Percentiles rank a stretch among this genome's conserved stretches.
These are phyloP conservation scores for Agonopterix arenella DNA, from an alignment of 2,888 invertebrate species.

Conservation along the genomic window DNA sequence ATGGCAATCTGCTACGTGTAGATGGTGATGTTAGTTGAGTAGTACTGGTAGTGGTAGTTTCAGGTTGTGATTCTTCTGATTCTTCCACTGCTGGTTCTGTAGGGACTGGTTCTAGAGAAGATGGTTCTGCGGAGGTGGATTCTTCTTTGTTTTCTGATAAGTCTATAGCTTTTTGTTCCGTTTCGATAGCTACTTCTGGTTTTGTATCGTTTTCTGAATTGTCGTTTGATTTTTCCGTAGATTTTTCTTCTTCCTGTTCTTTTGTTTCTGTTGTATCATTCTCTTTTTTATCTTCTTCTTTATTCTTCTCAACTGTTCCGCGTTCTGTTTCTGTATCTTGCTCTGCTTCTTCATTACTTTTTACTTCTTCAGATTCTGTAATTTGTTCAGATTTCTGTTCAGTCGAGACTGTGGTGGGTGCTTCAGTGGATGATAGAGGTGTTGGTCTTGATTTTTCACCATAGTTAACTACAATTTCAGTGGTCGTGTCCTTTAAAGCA, in stretches of 20 bases:
- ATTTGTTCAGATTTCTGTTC: constrained; percentile 26
- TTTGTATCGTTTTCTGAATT: constrained; percentile 15
- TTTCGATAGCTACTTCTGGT: constrained; percentile 32
- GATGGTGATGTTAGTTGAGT: constrained; percentile 26
- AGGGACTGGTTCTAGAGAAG: background rate
- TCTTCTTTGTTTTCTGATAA: constrained; percentile 21
- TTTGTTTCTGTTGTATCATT: constrained; percentile 8
- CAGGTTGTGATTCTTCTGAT: constrained; percentile 17
- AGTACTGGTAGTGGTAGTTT: constrained; percentile 46
- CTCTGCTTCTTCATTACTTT: constrained; percentile 14
- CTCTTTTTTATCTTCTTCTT: constrained; percentile 3
- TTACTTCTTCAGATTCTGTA: constrained; percentile 16
- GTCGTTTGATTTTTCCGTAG: constrained; percentile 3
- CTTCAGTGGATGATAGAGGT: constrained; percentile 6
- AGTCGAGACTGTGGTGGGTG: constrained; percentile 18
- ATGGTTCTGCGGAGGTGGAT: background rate
- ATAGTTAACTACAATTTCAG: constrained; percentile 44
- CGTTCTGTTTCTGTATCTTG: constrained; percentile 10
- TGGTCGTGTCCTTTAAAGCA: constrained; percentile 28
- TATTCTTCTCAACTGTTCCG: constrained; percentile 8
- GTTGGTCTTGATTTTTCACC: constrained; percentile 48
- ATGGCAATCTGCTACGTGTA: constrained; percentile 47
- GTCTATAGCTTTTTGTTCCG: constrained; percentile 34
- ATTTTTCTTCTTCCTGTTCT: constrained; percentile 11
- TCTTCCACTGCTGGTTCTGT: constrained; percentile 5